A percentile compares a stretch with the other conserved stretches of the same genome.
These are phyloP conservation scores for Thyatira batis DNA, from an alignment of 2,888 invertebrate genomes.

Conservation along the genomic window DNA sequence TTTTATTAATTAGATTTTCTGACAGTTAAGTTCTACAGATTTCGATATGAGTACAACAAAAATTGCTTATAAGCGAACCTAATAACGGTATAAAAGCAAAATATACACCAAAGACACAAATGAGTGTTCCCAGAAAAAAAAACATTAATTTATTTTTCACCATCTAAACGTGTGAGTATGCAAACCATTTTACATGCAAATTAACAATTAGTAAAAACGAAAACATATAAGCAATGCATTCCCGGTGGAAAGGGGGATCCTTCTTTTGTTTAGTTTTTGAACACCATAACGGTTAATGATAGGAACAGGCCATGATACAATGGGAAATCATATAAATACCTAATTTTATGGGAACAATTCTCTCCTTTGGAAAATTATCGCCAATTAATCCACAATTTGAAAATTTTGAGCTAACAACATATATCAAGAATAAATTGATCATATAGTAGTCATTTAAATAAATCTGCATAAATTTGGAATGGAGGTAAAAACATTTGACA, in stretches of 20 bases:
- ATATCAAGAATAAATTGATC: slow-evolving; percentile 33
- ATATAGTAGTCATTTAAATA: slow-evolving; percentile 8
- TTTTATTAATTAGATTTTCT: background rate
- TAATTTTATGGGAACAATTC: slow-evolving; percentile 49
- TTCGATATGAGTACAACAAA: background rate
- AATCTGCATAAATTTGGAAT: slow-evolving; percentile 8
- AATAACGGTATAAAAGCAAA: slow-evolving; percentile 41
- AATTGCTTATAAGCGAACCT: slow-evolving; percentile 46
- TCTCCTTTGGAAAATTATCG: slow-evolving; percentile 41
- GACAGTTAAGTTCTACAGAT: background rate
- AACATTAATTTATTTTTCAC: slow-evolving; percentile 24
- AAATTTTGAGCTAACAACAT: slow-evolving; percentile 58
- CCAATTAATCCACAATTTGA: slow-evolving; percentile 53
- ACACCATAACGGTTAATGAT: slow-evolving; percentile 45
- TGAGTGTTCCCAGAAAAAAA: slow-evolving; percentile 53
- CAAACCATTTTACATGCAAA: slow-evolving; percentile 81
- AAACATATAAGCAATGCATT: slow-evolving; percentile 72
- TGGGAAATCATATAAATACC: slow-evolving; percentile 70
- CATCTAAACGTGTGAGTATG: slow-evolving; percentile 59
- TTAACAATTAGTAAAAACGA: slow-evolving; percentile 66
- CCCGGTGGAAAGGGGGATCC: slow-evolving; percentile 51
- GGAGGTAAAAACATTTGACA: slow-evolving; percentile 7
- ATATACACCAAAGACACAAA: slow-evolving; percentile 52
- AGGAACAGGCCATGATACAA: slow-evolving; percentile 75
- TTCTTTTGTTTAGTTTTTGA: slow-evolving; percentile 20